These are phyloP conservation scores for Venustaconcha ellipsiformis DNA, from an alignment of 1,140 invertebrate genomes.

Conservation along the genomic window DNA sequence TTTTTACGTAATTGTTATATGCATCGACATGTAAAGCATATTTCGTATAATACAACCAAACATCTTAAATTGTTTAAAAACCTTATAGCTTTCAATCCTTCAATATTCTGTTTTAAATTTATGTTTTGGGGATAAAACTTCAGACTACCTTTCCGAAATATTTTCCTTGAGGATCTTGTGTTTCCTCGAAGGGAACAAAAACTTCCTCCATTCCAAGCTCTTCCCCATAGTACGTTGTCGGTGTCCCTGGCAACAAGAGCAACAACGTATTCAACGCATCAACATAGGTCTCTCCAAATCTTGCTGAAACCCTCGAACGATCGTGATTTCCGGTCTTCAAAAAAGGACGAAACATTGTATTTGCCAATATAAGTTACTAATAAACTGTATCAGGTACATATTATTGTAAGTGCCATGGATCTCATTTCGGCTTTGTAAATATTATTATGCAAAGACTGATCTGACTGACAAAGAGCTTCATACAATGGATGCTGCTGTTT, in stretches of 20 bases:
- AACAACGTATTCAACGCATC: conserved; percentile 50
- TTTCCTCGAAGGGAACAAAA: conserved; percentile 34
- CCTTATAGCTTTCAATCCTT: neutral
- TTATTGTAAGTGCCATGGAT: no score
- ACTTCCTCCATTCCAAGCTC: conserved; percentile 58
- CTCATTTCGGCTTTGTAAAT: no score
- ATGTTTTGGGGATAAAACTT: no score
- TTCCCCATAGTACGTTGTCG: conserved; percentile 61
- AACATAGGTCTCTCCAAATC: conserved; percentile 35
- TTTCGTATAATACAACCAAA: neutral
- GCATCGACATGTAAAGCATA: neutral
- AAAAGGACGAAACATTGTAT: neutral
- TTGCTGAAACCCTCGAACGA: conserved; percentile 34
- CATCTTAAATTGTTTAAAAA: neutral
- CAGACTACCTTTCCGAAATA: conserved; percentile 31
- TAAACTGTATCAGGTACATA: no score
- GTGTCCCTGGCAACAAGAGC: conserved; percentile 51
- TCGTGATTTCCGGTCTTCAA: conserved; percentile 57
- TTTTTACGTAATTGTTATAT: neutral
- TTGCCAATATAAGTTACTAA: no score
- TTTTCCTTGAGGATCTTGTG: conserved; percentile 37
- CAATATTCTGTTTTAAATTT: no score
- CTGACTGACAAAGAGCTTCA: no score
- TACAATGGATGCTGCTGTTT: no score
- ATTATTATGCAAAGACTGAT: no score